Conservation (phyloP, 2,113 vertebrate genomes). For the Anhinga anhinga region DNA sequence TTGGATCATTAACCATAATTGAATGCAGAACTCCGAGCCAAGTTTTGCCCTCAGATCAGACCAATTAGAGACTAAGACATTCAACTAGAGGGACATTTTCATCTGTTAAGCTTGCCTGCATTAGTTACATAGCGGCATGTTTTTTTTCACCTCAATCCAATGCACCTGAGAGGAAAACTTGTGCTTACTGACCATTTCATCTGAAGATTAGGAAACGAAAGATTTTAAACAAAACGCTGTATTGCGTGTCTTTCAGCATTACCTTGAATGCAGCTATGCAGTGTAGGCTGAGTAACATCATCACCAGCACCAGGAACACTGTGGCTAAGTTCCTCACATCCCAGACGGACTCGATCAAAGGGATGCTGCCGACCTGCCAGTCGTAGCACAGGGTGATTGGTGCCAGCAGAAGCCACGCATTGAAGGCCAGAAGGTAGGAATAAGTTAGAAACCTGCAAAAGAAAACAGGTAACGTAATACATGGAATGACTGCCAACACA, state of each 20-base stretch:
- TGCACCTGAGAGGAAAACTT: background rate
- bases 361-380: constrained; percentile 98
- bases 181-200: background rate
- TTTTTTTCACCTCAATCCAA: background rate
- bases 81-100: background rate
- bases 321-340: constrained; percentile 86
- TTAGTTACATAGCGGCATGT: background rate
- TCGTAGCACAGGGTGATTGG: constrained; percentile 92
- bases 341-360: constrained; percentile 87
- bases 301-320: constrained; percentile 75
- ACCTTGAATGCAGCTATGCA: constrained; percentile 87
- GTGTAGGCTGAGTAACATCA: constrained; percentile 79
- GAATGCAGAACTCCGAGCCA: background rate
- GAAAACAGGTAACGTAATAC: background rate
- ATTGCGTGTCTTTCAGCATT: background rate
- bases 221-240: background rate
- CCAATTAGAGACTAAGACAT: background rate
- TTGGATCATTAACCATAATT: constrained; percentile 14
- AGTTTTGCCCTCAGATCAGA: constrained; percentile 19
- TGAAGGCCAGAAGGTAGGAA: constrained; percentile 93
- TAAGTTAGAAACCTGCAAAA: constrained; percentile 88
- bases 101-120: background rate
- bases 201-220: background rate
- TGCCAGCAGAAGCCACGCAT: constrained; percentile 90
- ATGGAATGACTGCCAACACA: background rate